Percentiles rank a stretch among this genome's conserved stretches.
Evolutionary conservation across 2,888 invertebrate genomes (phyloP).

Genomic region (Cremastobaeus sp.): DNA sequence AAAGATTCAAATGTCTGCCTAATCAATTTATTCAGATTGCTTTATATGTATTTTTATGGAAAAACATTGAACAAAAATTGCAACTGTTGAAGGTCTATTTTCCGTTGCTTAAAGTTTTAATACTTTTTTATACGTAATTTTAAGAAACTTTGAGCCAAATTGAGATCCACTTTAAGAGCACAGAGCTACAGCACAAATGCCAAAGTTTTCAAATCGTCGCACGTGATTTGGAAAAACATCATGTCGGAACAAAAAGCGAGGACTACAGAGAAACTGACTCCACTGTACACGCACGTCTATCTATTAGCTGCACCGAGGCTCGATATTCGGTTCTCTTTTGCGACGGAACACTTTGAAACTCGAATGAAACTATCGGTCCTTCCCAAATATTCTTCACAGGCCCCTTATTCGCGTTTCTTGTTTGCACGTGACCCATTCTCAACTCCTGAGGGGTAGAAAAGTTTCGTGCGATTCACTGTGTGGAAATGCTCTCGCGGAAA

Average conservation of each 20-base stretch:
- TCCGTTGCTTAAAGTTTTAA: no score
- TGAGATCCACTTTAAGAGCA: no score
- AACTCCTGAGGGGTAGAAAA: slow-evolving; percentile 50
- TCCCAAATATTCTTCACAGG: slow-evolving; percentile 50
- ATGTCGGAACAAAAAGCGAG: background rate
- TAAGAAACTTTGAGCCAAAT: no score
- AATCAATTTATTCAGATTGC: no score
- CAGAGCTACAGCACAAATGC: no score
- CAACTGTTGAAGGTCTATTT: no score
- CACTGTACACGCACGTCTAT: slow-evolving; percentile 2
- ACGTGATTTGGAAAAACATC: background rate
- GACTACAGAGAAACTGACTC: background rate
- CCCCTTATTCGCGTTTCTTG: slow-evolving; percentile 56
- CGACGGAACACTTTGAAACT: slow-evolving; percentile 48
- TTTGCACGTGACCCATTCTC: slow-evolving; percentile 60
- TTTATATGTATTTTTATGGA: no score
- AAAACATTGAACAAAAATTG: no score
- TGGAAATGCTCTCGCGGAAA: slow-evolving; percentile 58
- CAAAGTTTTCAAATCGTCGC: background rate
- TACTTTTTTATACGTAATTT: no score
- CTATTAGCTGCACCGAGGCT: slow-evolving; percentile 40
- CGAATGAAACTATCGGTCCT: slow-evolving; percentile 53
- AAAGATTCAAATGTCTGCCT: no score
- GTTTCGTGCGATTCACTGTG: slow-evolving; percentile 59
- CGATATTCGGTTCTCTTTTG: slow-evolving; percentile 38